Percentiles rank a stretch among this genome's conserved stretches.
phyloP scores from a whole-genome alignment of 2,888 invertebrate genomes.

The Lobophora halterata region DNA sequence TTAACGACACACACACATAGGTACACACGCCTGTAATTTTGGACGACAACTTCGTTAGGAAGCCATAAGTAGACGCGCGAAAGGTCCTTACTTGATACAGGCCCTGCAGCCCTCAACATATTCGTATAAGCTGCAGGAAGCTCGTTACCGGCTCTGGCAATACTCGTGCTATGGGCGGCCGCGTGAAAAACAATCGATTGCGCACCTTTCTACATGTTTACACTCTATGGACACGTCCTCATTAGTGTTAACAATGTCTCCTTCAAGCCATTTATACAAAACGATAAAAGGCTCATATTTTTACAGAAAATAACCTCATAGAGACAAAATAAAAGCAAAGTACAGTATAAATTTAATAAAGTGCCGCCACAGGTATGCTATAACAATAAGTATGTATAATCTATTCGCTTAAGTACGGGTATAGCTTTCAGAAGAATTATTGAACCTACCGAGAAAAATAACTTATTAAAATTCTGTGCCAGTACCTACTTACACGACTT shows the following conservation, averaged over 20 bases:
- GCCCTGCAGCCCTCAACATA: too few relatives aligned
- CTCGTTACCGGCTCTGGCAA: conserved; percentile 19
- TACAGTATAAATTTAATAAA: too few relatives aligned
- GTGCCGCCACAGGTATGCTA: too few relatives aligned
- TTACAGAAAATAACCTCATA: too few relatives aligned
- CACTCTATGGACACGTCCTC: conserved; percentile 11
- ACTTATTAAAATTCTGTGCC: conserved; percentile 3
- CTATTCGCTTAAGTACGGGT: too few relatives aligned
- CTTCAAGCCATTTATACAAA: too few relatives aligned
- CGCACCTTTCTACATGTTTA: conserved; percentile 12
- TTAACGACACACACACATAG: conserved; percentile 26
- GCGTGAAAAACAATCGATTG: conserved; percentile 18
- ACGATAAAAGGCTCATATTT: too few relatives aligned
- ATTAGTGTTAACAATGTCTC: conserved; percentile 14
- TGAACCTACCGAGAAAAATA: background rate
- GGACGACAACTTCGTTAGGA: conserved; percentile 70
- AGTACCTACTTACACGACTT: background rate
- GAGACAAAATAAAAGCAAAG: too few relatives aligned
- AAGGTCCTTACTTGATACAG: conserved; percentile 36
- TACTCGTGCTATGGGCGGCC: conserved; percentile 15
- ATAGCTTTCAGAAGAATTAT: too few relatives aligned
- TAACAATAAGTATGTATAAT: too few relatives aligned
- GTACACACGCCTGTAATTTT: conserved; percentile 30
- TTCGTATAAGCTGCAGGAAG: conserved; percentile 18
- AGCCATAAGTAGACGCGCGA: conserved; percentile 61